phyloP scores from a whole-genome alignment of 2,888 invertebrate species.

The Drosophila silvestris region DNA sequence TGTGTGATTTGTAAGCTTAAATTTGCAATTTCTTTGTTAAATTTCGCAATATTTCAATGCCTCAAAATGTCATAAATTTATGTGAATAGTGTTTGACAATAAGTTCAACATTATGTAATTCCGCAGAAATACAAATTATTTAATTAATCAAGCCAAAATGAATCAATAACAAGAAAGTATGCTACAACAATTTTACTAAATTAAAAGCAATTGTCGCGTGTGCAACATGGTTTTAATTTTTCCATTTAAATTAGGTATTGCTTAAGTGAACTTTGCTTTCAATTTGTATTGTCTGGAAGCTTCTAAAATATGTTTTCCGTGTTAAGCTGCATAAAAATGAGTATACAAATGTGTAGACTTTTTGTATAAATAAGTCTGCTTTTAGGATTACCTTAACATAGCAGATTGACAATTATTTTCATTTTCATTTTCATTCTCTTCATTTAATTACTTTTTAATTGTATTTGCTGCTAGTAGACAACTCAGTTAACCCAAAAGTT shows the following conservation, averaged over 20 bases:
- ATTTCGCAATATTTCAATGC: no score
- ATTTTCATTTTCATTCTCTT: background rate
- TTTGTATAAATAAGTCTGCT: background rate
- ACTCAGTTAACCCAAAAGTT: conserved; percentile 15
- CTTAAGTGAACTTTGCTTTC: background rate
- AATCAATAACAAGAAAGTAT: conserved; percentile 2
- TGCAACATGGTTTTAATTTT: background rate
- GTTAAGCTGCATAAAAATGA: background rate
- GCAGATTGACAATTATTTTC: background rate
- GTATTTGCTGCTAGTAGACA: conserved; percentile 7
- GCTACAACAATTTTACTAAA: background rate
- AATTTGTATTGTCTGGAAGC: background rate
- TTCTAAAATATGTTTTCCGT: background rate
- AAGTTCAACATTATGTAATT: background rate
- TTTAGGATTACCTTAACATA: background rate
- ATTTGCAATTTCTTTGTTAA: background rate
- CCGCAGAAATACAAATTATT: background rate
- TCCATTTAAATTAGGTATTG: background rate
- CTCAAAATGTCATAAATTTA: background rate
- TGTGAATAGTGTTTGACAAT: background rate
- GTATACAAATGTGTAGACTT: background rate
- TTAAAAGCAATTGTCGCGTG: no score
- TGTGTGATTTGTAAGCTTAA: conserved; percentile 14
- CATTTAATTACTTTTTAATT: conserved; percentile 3
- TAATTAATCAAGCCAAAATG: no score